Evolutionary conservation across 2,797 vertebrate genomes (phyloP), one percentile per base, ranked within the genome.

Genomic region (Okamejei kenojei): DNA sequence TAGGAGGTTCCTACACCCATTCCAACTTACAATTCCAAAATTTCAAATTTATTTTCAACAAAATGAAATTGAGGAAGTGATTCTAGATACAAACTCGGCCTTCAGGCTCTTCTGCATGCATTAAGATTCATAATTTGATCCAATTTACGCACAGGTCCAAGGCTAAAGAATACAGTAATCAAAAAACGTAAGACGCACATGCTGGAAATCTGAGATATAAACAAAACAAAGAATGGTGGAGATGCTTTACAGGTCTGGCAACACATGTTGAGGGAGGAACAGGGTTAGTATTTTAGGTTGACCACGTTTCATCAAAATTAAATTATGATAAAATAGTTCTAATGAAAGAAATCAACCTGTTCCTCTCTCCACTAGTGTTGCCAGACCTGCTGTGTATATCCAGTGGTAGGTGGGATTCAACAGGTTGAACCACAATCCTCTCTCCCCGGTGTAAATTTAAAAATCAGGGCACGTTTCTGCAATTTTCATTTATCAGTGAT

Each of bases 31-130:
- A 26, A 61, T 61, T 26, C 82, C 82, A 84, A 29, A 63, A 61
- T n/a, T 65, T 88, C 29, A 58, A 7, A 7, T 21, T 61, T 82
- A 5, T 84, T 10, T 11, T 45, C 38, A 13, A 65, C 58, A 86
- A 88, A 32, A 61, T 88, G 32, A 88, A 63, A 88, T 15, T 32
- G 82, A 29, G 26, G 82, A 88, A 65, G 54, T 88, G 58, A 88
- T 65, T 26, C 29, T 32, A 32, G 58, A 88, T 61, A 65, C n/a
- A 63, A 88, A 21, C 61, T n/a, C 1, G 11, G 11, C 54, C 23
- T 84, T 54, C 23, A 61, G 11, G 26, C 82, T 26, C 54, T 54
- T 54, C 7, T 88, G n/a, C 29, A 63, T 88, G 61, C 58, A n/a
- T 88, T 21, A 19, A 32, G 61, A 88, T n/a, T 13, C 1, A 88